Evolutionary conservation across 2,888 invertebrate species (phyloP).

Genomic region (Chrysotoxum bicinctum): DNA sequence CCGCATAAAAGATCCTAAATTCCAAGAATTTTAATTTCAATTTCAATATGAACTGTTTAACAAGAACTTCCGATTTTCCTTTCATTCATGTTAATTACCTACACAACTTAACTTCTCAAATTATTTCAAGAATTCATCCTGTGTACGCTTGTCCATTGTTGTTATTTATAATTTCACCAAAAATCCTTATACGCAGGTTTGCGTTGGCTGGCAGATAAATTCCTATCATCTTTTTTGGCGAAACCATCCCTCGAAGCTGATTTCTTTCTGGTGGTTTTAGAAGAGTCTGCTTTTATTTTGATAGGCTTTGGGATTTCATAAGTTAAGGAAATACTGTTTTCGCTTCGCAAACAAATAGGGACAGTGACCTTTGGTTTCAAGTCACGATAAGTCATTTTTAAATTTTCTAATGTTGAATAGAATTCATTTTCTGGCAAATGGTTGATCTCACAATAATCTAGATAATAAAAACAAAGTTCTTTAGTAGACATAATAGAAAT

Average conservation of each 20-base stretch:
- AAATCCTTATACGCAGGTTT: conserved; percentile 37
- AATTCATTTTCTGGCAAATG: conserved; percentile 90
- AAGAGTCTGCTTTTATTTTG: conserved; percentile 5
- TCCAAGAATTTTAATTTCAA: too few relatives aligned
- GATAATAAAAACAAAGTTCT: not conserved
- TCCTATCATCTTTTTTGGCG: conserved; percentile 44
- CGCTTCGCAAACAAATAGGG: conserved; percentile 51
- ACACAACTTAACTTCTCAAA: not conserved
- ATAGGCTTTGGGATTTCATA: conserved; percentile 1
- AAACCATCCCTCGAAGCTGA: conserved; percentile 23
- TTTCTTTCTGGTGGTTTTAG: conserved; percentile 33
- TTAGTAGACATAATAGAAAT: not conserved
- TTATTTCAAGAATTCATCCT: not conserved
- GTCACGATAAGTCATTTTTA: conserved; percentile 78
- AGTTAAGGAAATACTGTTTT: conserved; percentile 59
- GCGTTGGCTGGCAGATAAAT: conserved; percentile 39
- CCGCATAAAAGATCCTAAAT: too few relatives aligned
- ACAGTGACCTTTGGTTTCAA: conserved; percentile 74
- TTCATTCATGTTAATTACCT: too few relatives aligned
- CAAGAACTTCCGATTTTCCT: too few relatives aligned
- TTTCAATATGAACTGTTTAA: too few relatives aligned
- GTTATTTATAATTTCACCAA: not conserved
- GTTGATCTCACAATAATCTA: conserved; percentile 88
- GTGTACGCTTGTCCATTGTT: not conserved
- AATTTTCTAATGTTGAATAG: conserved; percentile 86